These are phyloP conservation scores for Abrostola tripartita DNA, from an alignment of 2,888 invertebrate species.

Conservation along the genomic window DNA sequence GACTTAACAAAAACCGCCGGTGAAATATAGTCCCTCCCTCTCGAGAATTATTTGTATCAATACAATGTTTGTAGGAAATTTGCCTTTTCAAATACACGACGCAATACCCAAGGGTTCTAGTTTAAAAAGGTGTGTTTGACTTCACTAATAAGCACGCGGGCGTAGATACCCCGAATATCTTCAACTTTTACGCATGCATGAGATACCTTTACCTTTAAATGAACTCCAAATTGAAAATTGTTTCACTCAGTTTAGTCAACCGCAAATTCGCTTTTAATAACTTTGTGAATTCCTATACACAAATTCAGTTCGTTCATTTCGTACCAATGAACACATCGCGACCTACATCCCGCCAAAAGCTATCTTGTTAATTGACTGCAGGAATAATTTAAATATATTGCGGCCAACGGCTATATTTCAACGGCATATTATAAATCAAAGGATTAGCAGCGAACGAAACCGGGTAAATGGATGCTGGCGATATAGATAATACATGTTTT, in stretches of 20 bases:
- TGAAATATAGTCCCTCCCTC: constrained; percentile 80
- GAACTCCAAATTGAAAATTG: constrained; percentile 57
- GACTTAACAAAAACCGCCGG: constrained; percentile 72
- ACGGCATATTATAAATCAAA: constrained; percentile 85
- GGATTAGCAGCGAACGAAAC: constrained; percentile 80
- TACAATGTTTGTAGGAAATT: constrained; percentile 81
- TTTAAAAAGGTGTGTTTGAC: constrained; percentile 86
- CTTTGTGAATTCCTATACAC: constrained; percentile 60
- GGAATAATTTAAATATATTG: constrained; percentile 87
- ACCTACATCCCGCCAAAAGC: constrained; percentile 77
- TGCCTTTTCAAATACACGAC: constrained; percentile 78
- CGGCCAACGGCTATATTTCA: constrained; percentile 83
- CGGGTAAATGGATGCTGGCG: constrained; percentile 84
- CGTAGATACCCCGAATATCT: constrained; percentile 60
- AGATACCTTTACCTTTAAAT: constrained; percentile 58
- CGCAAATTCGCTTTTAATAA: constrained; percentile 60
- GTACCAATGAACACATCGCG: constrained; percentile 63
- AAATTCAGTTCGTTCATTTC: constrained; percentile 60
- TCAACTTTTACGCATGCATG: constrained; percentile 66
- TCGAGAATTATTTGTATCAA: constrained; percentile 85
- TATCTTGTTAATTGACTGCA: constrained; percentile 87
- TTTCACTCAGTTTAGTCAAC: constrained; percentile 54
- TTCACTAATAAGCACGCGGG: constrained; percentile 84
- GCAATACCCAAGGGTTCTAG: constrained; percentile 71
- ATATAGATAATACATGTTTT: constrained; percentile 84